Percentiles rank a stretch among this genome's conserved stretches.
Evolutionary conservation across 2,113 vertebrate species (phyloP).

Genomic region (Typhlomys cinereus): DNA sequence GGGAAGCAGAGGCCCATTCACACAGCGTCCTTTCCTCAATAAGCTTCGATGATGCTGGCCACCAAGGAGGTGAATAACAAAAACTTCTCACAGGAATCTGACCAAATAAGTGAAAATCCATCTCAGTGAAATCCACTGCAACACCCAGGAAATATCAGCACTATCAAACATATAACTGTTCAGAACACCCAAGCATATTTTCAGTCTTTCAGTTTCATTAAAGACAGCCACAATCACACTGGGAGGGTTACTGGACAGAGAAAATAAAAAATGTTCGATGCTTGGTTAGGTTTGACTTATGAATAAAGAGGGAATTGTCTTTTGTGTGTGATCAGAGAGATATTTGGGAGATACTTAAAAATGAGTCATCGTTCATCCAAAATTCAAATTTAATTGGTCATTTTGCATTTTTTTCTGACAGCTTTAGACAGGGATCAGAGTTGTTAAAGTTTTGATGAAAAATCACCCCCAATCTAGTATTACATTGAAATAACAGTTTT

Average conservation of each 20-base stretch:
- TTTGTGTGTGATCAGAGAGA: neutral
- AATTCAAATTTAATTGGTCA: neutral
- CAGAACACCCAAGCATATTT: neutral
- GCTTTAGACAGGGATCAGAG: neutral
- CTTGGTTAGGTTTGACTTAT: neutral
- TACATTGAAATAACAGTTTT: neutral
- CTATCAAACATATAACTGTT: neutral
- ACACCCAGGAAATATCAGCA: neutral
- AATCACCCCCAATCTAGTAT: neutral
- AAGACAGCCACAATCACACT: neutral
- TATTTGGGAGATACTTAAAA: neutral
- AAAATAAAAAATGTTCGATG: neutral
- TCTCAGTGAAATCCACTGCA: neutral
- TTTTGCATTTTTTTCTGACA: conserved; percentile 1
- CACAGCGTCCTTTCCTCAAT: neutral
- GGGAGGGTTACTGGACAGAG: neutral
- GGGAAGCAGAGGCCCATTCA: neutral
- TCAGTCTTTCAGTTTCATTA: neutral
- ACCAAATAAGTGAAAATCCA: neutral
- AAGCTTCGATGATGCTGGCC: neutral
- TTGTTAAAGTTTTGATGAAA: neutral
- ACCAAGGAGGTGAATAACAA: neutral
- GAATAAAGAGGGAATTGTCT: neutral
- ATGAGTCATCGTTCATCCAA: neutral
- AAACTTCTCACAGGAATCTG: neutral